Base-by-base conservation (phyloP, 1,140 invertebrate species). In the Daktulosphaira vitifoliae region DNA sequence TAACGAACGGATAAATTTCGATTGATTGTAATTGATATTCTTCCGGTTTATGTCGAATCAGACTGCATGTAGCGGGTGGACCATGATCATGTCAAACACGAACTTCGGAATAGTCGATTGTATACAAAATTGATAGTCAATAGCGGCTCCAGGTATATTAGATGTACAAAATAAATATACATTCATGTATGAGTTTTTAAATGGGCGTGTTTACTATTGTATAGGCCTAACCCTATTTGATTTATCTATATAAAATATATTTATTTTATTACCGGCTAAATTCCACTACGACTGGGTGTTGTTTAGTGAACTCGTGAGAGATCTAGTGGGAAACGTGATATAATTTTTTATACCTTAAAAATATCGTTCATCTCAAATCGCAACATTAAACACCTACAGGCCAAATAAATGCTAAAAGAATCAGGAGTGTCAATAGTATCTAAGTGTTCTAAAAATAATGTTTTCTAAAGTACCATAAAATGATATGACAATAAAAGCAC, bases 191-290 rank as follows among this genome's bases (percentile, higher is more conserved):
- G 29, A 6, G 29, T 33, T 33, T 33, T 6, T 11, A 33, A 33
- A 33, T 33, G 29, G 29, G 29, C 29, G 29, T 33, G 29, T 33
- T 6, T 33, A 33, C 29, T 44, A 44, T 59, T 59, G 46, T 25
- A 46, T 62, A 62, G 56, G 56, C 56, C 56, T 46, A 33, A 22
- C 16, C 29, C 18, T 20, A 53, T 22, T 39, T 56, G 25, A 48
- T 22, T 46, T 15, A 9, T 48, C 56, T 37, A 62, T 22, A 15
- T n/a, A 29, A 48, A 46, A 18, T 46, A 48, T 48, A 23, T 26
- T 20, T 46, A 62, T 62, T 62, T 62, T 8, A 62, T 62, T 46
- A 33, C 29, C 29, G 29, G 29, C 29, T 11, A 11, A 33, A 33
- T 33, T 33, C 29, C 29, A 33, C 11, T 33, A 33, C 11, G 5